Evolutionary conservation across 2,113 vertebrate genomes (phyloP), one percentile per base, ranked within the genome.

Genomic region (Limanda limanda): DNA sequence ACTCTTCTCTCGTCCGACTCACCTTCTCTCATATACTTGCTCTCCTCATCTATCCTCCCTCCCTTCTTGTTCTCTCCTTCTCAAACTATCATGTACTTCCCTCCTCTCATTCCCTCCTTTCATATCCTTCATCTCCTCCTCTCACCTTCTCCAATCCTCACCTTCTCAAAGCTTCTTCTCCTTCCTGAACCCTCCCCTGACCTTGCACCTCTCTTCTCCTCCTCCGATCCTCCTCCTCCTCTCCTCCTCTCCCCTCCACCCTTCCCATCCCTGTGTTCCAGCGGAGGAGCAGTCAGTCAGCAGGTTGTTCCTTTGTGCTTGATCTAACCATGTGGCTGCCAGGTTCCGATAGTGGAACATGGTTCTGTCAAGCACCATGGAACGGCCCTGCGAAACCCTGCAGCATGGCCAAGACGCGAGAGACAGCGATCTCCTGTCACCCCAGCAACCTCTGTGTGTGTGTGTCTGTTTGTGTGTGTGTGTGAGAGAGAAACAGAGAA

Each of bases 341-440:
- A 97, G 96, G 96, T 96, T 97, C 89, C 88, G 82, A 95, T 94
- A 96, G 96, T 97, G 97, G 97, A 97, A 98, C 98, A 99, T 99
- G 98, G 98, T 99, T 99, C 97, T 95, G 96, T 99, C 98, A 99
- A 99, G 98, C 97, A 99, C 98, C 97, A 98, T 97, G 97, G 97
- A 97, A 98, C 96, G 97, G 92, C 97, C 95, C 94, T 96, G 97
- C 97, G 95, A 96, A 95, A 94, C 96, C 96, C 97, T 95, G 95
- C 97, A 97, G 96, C 97, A 97, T 96, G 96, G 89, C 96, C 97
- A 93, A 95, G 95, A 96, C 95, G 62, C 90, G 92, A 92, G 91
- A 94, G 90, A 92, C 87, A 88, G 88, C 90, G 73, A 56, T 71
- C 84, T 76, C 72, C 71, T 77, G 74, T 78, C 65, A 11, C 14